Evolutionary conservation across 2,797 vertebrate genomes (phyloP), one percentile per base, ranked within the genome.

Genomic region (Spatula clypeata): DNA sequence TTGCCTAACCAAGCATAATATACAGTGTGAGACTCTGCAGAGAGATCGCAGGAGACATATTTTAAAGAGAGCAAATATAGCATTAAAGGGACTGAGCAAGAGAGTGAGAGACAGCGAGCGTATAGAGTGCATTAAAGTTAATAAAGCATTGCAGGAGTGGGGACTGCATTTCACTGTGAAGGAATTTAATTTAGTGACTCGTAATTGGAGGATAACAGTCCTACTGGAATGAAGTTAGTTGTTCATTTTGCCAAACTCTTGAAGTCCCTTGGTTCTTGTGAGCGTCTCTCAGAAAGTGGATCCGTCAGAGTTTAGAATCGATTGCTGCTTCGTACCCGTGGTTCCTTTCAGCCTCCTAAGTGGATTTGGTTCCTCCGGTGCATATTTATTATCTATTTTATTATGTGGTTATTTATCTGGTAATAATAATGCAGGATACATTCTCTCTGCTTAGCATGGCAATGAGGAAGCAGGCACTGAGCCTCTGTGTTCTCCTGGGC

Each of bases 1-100:
- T 85, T 94, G 93, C 75, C 74, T 93, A 93, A 91, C 60, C 84
- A 86, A 95, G 65, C 8, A 0, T 73, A 95, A 91, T 96, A 83
- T 12, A 92, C 73, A 90, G 53, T 93, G 82, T 85, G 65, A 95
- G 67, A 77, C 26, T 80, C 79, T 83, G 86, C 53, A 94, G 90
- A 77, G 57, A 69, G 57, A 92, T 86, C 32, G 1, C 60, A 90
- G 82, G 85, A 96, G 49, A 80, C 42, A 70, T 83, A 87, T 91
- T 97, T 97, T 97, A 95, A 94, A 97, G 95, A 95, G 67, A 94
- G 85, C 65, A 96, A 97, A 97, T 95, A 97, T 47, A 97, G 92
- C 76, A 95, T 90, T 93, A 83, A 94, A 93, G 80, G 71, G 77
- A 91, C 62, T 47, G 89, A 96, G 93, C 67, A 44, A 95, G 84